Percentiles rank a stretch among this genome's conserved stretches.
Evolutionary conservation across 2,888 invertebrate genomes (phyloP).

Genomic region (Folsomia manolachei): DNA sequence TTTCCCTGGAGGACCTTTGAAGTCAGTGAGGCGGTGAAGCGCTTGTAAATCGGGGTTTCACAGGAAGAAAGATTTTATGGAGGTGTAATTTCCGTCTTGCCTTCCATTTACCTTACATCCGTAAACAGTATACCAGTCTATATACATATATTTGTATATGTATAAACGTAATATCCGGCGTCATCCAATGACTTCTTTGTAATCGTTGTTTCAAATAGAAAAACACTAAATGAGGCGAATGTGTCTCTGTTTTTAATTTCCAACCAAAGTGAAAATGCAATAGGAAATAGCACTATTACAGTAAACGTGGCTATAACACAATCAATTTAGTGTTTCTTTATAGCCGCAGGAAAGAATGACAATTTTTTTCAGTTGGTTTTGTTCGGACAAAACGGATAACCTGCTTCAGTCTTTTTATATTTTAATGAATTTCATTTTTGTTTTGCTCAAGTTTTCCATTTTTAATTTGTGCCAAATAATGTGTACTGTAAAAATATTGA

Average conservation of each 20-base stretch:
- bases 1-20: constrained; percentile 2
- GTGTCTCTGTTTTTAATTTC: not conserved
- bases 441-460: no score
- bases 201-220: not conserved
- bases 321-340: no score
- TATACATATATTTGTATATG: no score
- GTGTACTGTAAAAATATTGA: no score
- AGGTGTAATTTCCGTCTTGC: constrained; percentile 2
- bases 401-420: no score
- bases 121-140: no score
- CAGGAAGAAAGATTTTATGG: not conserved
- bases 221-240: not conserved
- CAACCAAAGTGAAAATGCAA: not conserved
- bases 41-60: constrained; percentile 7
- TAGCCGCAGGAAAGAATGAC: no score
- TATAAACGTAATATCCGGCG: no score
- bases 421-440: no score
- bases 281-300: not conserved
- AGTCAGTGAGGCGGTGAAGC: not conserved
- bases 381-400: no score
- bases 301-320: not conserved
- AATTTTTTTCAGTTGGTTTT: no score
- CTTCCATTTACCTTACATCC: constrained; percentile 8
- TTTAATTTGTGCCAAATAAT: no score
- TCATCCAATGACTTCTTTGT: not conserved